A percentile compares a stretch with the other conserved stretches of the same genome.
phyloP scores from a whole-genome alignment of 2,888 invertebrate genomes.

The Atrina japonica region DNA sequence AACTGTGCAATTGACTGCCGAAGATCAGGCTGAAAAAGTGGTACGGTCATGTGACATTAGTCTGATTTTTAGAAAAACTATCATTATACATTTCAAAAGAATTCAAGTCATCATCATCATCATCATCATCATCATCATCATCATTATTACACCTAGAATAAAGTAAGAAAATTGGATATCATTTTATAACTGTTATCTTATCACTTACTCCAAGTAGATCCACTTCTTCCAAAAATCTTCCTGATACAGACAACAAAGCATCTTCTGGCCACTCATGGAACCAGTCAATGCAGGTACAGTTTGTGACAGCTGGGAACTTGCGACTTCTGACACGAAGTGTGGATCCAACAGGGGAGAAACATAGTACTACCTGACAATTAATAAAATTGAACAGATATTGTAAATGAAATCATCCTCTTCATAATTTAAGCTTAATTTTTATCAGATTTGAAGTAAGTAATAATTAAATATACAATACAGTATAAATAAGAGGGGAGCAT shows the following conservation, averaged over 20 bases:
- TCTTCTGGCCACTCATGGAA: slow-evolving; percentile 99
- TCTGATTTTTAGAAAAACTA: too few relatives aligned
- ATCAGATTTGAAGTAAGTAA: too few relatives aligned
- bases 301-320: slow-evolving; percentile 97
- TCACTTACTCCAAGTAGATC: slow-evolving; percentile 88
- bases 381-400: background rate
- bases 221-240: slow-evolving; percentile 91
- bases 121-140: too few relatives aligned
- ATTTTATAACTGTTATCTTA: too few relatives aligned
- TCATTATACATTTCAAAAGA: too few relatives aligned
- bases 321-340: slow-evolving; percentile 94
- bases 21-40: slow-evolving; percentile 83
- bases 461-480: too few relatives aligned
- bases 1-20: slow-evolving; percentile 93
- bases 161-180: too few relatives aligned
- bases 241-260: slow-evolving; percentile 95
- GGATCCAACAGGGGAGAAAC: slow-evolving; percentile 98
- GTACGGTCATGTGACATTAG: too few relatives aligned
- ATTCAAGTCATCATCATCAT: too few relatives aligned
- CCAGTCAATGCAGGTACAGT: slow-evolving; percentile 98
- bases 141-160: too few relatives aligned
- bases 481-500: too few relatives aligned
- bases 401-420: background rate
- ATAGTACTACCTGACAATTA: slow-evolving; percentile 90
- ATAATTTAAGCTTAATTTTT: too few relatives aligned